Conservation (phyloP, 2,888 invertebrate species). For the Podabrus alpinus region DNA sequence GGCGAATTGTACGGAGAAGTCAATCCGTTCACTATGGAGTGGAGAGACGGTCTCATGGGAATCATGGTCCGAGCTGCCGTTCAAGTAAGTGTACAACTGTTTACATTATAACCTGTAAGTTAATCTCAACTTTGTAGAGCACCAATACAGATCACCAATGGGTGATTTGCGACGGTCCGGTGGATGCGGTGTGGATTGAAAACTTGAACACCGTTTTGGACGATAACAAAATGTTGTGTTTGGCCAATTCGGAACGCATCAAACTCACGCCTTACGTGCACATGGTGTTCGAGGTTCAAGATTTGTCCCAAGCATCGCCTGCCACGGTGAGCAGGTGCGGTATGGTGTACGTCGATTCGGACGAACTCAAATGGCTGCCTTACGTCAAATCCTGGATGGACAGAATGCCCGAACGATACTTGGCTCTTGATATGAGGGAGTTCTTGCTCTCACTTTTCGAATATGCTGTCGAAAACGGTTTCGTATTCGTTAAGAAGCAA, state of each 20-base stretch:
- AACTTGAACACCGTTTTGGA: slow-evolving; percentile 92
- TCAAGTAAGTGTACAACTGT: slow-evolving; percentile 50
- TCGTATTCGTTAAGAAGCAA: slow-evolving; percentile 68
- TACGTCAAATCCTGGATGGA: slow-evolving; percentile 78
- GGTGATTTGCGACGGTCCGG: slow-evolving; percentile 90
- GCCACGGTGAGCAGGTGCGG: slow-evolving; percentile 85
- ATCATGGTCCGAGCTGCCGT: slow-evolving; percentile 66
- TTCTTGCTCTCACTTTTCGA: slow-evolving; percentile 71
- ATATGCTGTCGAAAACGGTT: slow-evolving; percentile 67
- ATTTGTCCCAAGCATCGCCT: slow-evolving; percentile 87
- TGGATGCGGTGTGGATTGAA: slow-evolving; percentile 94
- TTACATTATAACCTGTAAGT: not conserved
- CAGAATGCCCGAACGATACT: slow-evolving; percentile 57
- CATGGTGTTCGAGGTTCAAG: slow-evolving; percentile 86
- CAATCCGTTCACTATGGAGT: slow-evolving; percentile 81
- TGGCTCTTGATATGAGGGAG: slow-evolving; percentile 63
- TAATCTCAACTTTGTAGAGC: slow-evolving; percentile 43
- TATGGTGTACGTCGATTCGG: slow-evolving; percentile 90
- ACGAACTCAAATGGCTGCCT: slow-evolving; percentile 81
- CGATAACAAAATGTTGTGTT: slow-evolving; percentile 91
- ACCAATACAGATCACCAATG: slow-evolving; percentile 79
- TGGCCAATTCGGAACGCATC: slow-evolving; percentile 89
- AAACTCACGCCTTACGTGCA: slow-evolving; percentile 87
- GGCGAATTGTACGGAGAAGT: slow-evolving; percentile 90
- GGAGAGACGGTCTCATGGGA: slow-evolving; percentile 88